A percentile compares a stretch with the other conserved stretches of the same genome.
phyloP scores from a whole-genome alignment of 2,797 vertebrate genomes.

The Epinephelus coioides region DNA sequence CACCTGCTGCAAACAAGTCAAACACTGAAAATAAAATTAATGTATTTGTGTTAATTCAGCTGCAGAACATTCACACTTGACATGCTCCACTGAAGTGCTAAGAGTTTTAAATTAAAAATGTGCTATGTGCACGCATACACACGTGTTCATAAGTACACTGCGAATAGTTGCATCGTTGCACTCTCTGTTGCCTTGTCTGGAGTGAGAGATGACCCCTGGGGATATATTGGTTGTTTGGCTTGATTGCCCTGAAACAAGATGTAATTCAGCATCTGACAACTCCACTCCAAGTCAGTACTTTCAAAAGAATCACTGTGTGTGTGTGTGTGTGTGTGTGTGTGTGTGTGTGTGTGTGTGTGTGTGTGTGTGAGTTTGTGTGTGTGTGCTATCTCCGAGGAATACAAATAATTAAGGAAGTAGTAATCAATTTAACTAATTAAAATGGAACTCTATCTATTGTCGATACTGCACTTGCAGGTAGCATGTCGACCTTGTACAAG shows the following conservation, averaged over 20 bases:
- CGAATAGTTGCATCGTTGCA: background rate
- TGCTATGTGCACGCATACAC: background rate
- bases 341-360: background rate
- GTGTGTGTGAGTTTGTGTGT: background rate
- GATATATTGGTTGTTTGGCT: constrained; percentile 27
- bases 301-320: background rate
- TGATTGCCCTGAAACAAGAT: constrained; percentile 48
- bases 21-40: constrained; percentile 37
- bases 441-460: constrained; percentile 23
- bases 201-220: constrained; percentile 36
- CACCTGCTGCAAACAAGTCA: constrained; percentile 40
- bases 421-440: constrained; percentile 39
- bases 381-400: constrained; percentile 29
- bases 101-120: constrained; percentile 24
- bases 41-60: constrained; percentile 24
- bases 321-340: background rate
- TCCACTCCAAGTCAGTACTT: constrained; percentile 41
- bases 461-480: constrained; percentile 7
- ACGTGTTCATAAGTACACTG: background rate
- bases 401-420: constrained; percentile 43
- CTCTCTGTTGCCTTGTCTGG: constrained; percentile 4
- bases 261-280: constrained; percentile 46
- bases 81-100: constrained; percentile 33
- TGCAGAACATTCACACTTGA: constrained; percentile 21
- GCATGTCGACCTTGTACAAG: constrained; percentile 5